These are phyloP conservation scores for Lepetodrilus schrolli DNA, from an alignment of 2,888 invertebrate genomes.

Conservation along the genomic window DNA sequence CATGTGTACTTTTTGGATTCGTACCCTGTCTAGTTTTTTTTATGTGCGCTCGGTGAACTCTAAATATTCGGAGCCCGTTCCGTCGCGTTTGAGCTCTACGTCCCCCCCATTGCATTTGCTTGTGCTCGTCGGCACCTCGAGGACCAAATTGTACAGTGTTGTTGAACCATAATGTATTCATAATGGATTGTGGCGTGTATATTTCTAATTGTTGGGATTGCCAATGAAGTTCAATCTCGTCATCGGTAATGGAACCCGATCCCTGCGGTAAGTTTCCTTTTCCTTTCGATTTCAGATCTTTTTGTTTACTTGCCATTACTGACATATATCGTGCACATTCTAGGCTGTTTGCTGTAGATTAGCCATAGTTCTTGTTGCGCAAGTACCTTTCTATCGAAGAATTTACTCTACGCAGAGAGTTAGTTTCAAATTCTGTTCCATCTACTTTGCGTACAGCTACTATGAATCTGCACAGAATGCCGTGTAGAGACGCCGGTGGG, in stretches of 20 bases:
- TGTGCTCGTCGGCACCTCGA: conserved; percentile 1
- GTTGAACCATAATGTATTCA: conserved; percentile 27
- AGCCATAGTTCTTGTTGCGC: background rate
- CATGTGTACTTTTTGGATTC: background rate
- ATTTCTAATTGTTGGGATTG: background rate
- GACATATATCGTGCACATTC: background rate
- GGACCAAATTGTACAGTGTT: conserved; percentile 31
- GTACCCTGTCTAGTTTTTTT: conserved; percentile 16
- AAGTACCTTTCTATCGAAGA: background rate
- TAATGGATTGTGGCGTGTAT: background rate
- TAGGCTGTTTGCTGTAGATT: background rate
- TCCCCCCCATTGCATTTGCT: conserved; percentile 11
- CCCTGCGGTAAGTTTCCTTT: conserved; percentile 28
- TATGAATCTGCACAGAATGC: background rate
- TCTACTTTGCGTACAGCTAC: background rate
- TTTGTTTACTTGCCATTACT: conserved; percentile 19
- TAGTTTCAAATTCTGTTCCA: conserved; percentile 19
- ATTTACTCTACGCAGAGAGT: background rate
- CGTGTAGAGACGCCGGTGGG: background rate
- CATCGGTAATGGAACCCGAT: conserved; percentile 10
- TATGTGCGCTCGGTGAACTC: background rate
- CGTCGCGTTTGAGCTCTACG: background rate
- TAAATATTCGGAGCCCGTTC: background rate
- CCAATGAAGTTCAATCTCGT: conserved; percentile 14
- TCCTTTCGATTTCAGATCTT: conserved; percentile 5